Evolutionary conservation across 1,140 invertebrate species (phyloP).

Genomic region (Eciton burchellii): DNA sequence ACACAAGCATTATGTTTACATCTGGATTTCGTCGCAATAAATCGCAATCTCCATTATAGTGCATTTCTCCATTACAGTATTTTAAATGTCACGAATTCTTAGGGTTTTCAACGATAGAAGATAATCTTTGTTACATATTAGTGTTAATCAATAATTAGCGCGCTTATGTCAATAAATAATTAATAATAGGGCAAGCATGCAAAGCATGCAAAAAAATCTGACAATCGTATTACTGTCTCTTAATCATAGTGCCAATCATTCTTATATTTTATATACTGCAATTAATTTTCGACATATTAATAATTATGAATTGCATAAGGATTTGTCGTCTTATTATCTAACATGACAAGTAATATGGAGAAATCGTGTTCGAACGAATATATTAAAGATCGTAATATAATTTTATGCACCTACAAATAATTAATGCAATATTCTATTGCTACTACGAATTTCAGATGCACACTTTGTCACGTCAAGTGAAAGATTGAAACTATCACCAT

Average conservation of each 20-base stretch:
- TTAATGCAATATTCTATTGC: slow-evolving; percentile 75
- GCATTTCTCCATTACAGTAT: slow-evolving; percentile 10
- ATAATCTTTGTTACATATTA: slow-evolving; percentile 49
- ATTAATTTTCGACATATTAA: slow-evolving; percentile 74
- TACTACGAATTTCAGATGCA: slow-evolving; percentile 74
- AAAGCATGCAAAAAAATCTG: slow-evolving; percentile 26
- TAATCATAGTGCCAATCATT: not conserved
- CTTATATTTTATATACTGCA: not conserved
- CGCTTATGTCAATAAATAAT: slow-evolving; percentile 17
- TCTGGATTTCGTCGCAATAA: slow-evolving; percentile 23
- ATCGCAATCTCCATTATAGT: slow-evolving; percentile 9
- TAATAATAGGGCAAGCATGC: slow-evolving; percentile 44
- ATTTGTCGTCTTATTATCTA: slow-evolving; percentile 83
- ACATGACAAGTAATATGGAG: slow-evolving; percentile 83
- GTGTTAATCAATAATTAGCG: slow-evolving; percentile 34
- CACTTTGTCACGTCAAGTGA: slow-evolving; percentile 67
- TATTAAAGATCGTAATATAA: slow-evolving; percentile 80
- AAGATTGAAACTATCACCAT: slow-evolving; percentile 61
- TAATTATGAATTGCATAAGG: slow-evolving; percentile 82
- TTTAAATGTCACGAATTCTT: slow-evolving; percentile 53
- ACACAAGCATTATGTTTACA: slow-evolving; percentile 2
- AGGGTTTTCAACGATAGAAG: slow-evolving; percentile 53
- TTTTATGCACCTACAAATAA: slow-evolving; percentile 80
- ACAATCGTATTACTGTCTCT: not conserved
- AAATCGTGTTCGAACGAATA: slow-evolving; percentile 79